Evolutionary conservation across 1,140 invertebrate genomes (phyloP), one percentile per base, ranked within the genome.

Genomic region (Sinonovacula constricta): DNA sequence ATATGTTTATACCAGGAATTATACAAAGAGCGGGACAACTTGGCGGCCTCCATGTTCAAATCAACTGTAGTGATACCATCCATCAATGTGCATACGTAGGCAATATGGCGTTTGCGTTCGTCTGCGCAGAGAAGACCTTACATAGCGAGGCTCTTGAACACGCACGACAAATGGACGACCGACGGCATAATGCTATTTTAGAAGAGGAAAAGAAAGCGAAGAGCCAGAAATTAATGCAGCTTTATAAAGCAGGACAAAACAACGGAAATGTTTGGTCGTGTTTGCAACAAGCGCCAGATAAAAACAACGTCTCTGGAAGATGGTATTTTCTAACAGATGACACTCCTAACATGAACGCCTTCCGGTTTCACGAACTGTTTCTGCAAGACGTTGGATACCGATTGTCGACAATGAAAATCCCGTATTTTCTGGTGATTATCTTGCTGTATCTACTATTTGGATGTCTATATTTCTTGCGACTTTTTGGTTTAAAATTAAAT

Each of bases 61-160:
- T 62, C 14, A 49, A 62, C 3, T 39, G 31, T 26, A 33, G 69
- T 10, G n/a, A 72, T 18, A 45, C 62, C 4, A 53, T 22, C 0
- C 56, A 62, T 3, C 69, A 72, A 12, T 28, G n/a, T 26, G 69
- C 69, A 0, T 72, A 72, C 24, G 69, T 72, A n/a, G 69, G 69
- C 7, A 72, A 72, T 31, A 45, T 33, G 22, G 69, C 69, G 2
- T 72, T 56, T 56, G 69, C 34, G 4, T 72, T 72, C 24, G 69
- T 72, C 2, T 72, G 69, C 26, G 69, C 69, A 0, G 69, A 72
- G 24, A 59, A 4, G 22, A 72, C 60, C 31, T 30, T 72, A 10
- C n/a, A 72, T 49, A 26, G 18, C 5, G 69, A 72, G n/a, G 24
- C 51, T 22, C 1, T 22, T 26, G 10, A 66, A 1, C 14, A 0